Conservation (phyloP, 2,797 vertebrate species). For the Microctenopoma steveboyesi region DNA sequence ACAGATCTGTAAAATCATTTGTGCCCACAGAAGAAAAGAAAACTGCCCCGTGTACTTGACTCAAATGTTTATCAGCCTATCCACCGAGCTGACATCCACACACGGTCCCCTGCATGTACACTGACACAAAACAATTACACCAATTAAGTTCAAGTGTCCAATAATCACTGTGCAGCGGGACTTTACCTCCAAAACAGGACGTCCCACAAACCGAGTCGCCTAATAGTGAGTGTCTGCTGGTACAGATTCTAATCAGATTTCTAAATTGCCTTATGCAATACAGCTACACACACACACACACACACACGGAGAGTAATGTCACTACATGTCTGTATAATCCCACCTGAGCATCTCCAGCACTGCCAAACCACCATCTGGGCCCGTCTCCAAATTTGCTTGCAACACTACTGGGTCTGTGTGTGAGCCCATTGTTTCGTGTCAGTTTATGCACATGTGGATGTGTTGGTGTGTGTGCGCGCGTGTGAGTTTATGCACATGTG, state of each 20-base stretch:
- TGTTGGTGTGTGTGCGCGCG: neutral
- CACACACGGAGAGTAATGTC: neutral
- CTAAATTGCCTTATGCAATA: neutral
- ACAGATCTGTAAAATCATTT: too few species aligned
- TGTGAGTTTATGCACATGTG: constrained; percentile 9
- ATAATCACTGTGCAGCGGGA: neutral
- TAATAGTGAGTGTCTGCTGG: constrained; percentile 4
- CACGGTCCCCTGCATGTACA: neutral
- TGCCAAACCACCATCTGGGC: constrained; percentile 26
- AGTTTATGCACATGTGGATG: neutral
- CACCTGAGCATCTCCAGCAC: constrained; percentile 13
- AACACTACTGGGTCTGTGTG: neutral
- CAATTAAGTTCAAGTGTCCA: neutral
- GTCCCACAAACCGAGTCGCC: constrained; percentile 20
- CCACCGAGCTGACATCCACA: neutral
- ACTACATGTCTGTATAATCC: neutral
- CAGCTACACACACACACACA: neutral
- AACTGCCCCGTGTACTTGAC: too few species aligned
- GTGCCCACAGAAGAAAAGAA: too few species aligned
- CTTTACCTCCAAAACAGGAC: constrained; percentile 47
- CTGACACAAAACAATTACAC: neutral
- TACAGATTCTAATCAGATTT: neutral
- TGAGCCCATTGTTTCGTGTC: too few species aligned
- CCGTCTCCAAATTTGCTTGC: neutral
- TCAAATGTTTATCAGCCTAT: neutral